Evolutionary conservation across 2,888 invertebrate genomes (phyloP).

Genomic region (Fragum sueziense): DNA sequence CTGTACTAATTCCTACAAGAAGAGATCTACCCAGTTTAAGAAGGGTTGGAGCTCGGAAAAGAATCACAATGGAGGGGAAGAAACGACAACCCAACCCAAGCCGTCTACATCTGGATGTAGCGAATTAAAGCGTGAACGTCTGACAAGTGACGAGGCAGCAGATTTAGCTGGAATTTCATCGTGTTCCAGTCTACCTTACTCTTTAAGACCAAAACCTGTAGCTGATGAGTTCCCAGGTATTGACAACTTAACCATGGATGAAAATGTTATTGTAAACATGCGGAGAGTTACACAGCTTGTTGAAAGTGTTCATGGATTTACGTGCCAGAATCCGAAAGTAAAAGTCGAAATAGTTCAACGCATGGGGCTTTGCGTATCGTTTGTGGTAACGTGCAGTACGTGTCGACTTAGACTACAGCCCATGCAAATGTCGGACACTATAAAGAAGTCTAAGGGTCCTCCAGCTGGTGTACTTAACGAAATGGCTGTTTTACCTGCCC

Average conservation of each 20-base stretch:
- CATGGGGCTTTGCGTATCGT: too few species aligned
- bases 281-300: background rate
- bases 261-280: constrained; percentile 4
- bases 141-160: background rate
- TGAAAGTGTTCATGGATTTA: constrained; percentile 4
- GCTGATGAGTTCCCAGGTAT: background rate
- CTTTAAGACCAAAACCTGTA: background rate
- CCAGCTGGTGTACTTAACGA: constrained; percentile 4
- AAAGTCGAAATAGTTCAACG: background rate
- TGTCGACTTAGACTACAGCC: background rate
- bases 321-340: constrained; percentile 2
- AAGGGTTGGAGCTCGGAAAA: background rate
- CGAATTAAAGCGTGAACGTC: background rate
- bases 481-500: background rate
- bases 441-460: background rate
- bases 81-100: background rate
- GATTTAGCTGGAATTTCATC: too few species aligned
- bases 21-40: constrained; percentile 1
- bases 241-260: background rate
- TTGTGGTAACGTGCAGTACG: too few species aligned
- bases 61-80: too few species aligned
- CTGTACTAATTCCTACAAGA: background rate
- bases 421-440: background rate
- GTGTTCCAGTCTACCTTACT: background rate
- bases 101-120: background rate